Percentiles rank a stretch among this genome's conserved stretches.
Evolutionary conservation across 2,888 invertebrate species (phyloP).

Genomic region (Drosophila koepferae): DNA sequence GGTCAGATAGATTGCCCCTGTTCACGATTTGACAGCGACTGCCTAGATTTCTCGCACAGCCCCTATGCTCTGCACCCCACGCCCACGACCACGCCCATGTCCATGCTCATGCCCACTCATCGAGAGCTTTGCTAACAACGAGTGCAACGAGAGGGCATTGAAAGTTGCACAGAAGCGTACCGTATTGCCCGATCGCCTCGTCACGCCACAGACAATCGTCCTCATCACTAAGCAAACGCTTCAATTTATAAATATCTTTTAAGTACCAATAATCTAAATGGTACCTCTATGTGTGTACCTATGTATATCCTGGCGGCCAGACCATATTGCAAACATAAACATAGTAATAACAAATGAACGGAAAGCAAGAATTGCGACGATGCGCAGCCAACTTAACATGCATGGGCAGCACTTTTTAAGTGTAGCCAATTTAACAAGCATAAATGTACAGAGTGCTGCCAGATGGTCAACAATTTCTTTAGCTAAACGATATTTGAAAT

Average conservation of each 20-base stretch:
- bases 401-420: not conserved
- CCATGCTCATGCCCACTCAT: slow-evolving; percentile 26
- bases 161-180: slow-evolving; percentile 32
- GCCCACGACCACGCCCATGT: not conserved
- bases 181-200: slow-evolving; percentile 34
- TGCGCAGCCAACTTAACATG: slow-evolving; percentile 28
- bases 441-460: not conserved
- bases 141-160: slow-evolving; percentile 39
- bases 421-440: not conserved
- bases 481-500: not conserved
- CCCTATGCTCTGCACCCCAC: slow-evolving; percentile 6
- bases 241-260: slow-evolving; percentile 1
- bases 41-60: slow-evolving; percentile 31
- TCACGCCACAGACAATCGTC: slow-evolving; percentile 38
- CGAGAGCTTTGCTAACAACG: slow-evolving; percentile 54
- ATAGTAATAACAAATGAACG: slow-evolving; percentile 20
- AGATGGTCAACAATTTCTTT: not conserved
- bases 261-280: slow-evolving; percentile 2
- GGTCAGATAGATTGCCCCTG: slow-evolving; percentile 42
- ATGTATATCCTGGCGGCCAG: not conserved
- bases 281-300: not conserved
- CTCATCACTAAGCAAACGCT: slow-evolving; percentile 38
- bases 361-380: slow-evolving; percentile 24
- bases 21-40: slow-evolving; percentile 53
- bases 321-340: slow-evolving; percentile 9